phyloP scores from a whole-genome alignment of 64 coral and sea anemone genomes.

The Porites lutea region DNA sequence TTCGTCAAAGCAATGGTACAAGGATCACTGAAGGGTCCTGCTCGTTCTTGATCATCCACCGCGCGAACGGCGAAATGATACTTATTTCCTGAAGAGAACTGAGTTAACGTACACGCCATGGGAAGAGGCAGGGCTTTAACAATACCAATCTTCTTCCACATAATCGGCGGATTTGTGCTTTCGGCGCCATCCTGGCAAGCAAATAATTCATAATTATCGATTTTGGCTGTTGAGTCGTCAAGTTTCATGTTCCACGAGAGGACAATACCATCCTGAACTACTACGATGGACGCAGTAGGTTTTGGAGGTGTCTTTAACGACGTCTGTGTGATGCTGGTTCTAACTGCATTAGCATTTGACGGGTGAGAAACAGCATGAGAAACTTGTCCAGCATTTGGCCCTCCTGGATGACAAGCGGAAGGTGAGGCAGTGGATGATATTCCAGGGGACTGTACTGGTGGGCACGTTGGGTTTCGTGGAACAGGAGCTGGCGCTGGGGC shows the following conservation, averaged over 20 bases:
- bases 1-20: constrained; percentile 71
- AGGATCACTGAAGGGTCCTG: constrained; percentile 88
- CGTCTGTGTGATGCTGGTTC: not conserved
- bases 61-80: constrained; percentile 95
- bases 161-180: constrained; percentile 50
- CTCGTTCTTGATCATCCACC: constrained; percentile 76
- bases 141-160: constrained; percentile 95
- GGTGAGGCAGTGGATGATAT: not conserved
- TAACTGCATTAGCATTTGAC: not conserved
- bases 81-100: constrained; percentile 90
- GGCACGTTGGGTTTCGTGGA: not conserved
- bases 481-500: constrained; percentile 4
- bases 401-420: not conserved
- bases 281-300: constrained; percentile 80
- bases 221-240: constrained; percentile 20
- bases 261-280: constrained; percentile 84
- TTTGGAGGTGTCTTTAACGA: constrained; percentile 55
- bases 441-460: constrained; percentile 34
- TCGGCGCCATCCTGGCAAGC: constrained; percentile 84
- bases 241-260: constrained; percentile 92
- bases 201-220: constrained; percentile 90
- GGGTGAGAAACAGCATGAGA: not conserved
- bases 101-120: constrained; percentile 98
- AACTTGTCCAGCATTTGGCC: not conserved
- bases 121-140: constrained; percentile 90